Evolutionary conservation across 2,888 invertebrate species (phyloP), one percentile per base, ranked within the genome.

Genomic region (Phengaris arion): DNA sequence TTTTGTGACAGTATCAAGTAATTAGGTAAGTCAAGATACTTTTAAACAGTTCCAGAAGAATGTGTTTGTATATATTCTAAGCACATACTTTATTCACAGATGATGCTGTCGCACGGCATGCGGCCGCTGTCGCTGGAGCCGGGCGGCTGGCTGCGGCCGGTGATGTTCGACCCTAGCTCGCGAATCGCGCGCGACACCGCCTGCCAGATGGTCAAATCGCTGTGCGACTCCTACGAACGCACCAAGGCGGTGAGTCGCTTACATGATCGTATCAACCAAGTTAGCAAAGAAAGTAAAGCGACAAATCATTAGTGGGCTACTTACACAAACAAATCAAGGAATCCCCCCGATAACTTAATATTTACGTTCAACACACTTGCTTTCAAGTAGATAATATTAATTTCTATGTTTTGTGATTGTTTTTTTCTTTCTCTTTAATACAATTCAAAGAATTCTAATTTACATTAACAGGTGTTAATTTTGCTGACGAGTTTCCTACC

Each of bases 111-210:
- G 0, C 90, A 92, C 79, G 95, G 95, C 70, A 93, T 94, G 81
- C 94, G 95, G 1, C 94, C 94, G 0, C 86, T 96, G 74, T 94
- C 94, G 46, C 87, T 97, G 35, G 94, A 95, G 69, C 95, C 96
- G 81, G 95, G 96, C 64, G 96, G 96, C 0, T 99, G 99, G 99
- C 93, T 99, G 77, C 96, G 97, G 80, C 96, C 97, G n/a, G 97
- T 98, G 8, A 94, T 99, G 82, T 99, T 99, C 89, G 98, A 98
- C 90, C 96, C 97, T 0, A 97, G 98, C 85, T 98, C 98, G 0
- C 95, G 98, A 74, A 95, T 98, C 79, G 98, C 98, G 0, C 95
- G 99, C 46, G 97, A 98, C 88, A 96, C 98, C 55, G 97, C 98
- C 10, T 98, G 98, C 83, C 97, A 96, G 85, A 96, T 98, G 91